Percentiles rank a stretch among this genome's conserved stretches.
These are phyloP conservation scores for Glyptemys insculpta DNA, from an alignment of 2,797 vertebrate genomes.

Conservation along the genomic window DNA sequence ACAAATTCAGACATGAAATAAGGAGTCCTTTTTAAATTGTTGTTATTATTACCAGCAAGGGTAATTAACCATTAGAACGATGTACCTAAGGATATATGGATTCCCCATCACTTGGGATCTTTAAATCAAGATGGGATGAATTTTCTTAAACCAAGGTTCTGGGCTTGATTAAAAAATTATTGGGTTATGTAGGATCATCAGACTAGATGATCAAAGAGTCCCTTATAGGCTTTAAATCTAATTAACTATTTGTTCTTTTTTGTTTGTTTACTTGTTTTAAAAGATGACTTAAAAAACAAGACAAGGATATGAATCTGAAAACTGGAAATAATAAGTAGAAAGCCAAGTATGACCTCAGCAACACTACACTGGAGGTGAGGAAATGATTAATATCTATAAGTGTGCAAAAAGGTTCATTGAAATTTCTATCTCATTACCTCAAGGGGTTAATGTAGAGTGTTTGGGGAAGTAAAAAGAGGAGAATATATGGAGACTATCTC, in stretches of 20 bases:
- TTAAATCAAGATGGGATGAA: background rate
- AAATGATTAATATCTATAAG: background rate
- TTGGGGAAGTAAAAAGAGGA: background rate
- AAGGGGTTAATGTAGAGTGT: background rate
- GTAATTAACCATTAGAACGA: background rate
- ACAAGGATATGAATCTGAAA: background rate
- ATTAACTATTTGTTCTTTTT: background rate
- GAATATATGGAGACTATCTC: background rate
- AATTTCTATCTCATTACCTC: background rate
- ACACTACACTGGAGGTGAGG: background rate
- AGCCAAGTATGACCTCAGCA: background rate
- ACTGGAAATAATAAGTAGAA: background rate
- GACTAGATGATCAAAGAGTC: background rate
- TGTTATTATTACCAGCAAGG: background rate
- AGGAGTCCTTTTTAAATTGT: background rate
- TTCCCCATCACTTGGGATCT: background rate
- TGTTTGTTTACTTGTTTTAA: background rate
- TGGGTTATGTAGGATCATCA: background rate
- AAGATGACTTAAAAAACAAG: background rate
- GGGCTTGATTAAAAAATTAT: background rate
- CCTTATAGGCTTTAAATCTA: background rate
- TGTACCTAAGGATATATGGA: background rate
- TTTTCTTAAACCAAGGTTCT: background rate
- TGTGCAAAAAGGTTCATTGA: background rate
- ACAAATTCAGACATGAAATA: background rate